Evolutionary conservation across 1,140 invertebrate genomes (phyloP), one percentile per base, ranked within the genome.

Genomic region (Drosophila oshimai): DNA sequence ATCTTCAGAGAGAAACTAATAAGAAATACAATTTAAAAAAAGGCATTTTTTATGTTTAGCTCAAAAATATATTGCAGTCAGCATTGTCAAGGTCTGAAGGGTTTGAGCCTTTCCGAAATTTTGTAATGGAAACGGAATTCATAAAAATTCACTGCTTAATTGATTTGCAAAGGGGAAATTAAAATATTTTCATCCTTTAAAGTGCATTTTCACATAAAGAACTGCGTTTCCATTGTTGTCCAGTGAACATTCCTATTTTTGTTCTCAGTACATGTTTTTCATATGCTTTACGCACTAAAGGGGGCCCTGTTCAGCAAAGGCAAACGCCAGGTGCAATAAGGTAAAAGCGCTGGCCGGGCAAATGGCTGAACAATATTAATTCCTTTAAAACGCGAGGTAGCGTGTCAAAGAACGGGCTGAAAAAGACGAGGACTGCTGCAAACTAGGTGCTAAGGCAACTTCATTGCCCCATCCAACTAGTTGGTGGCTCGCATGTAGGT

Each of bases 371-470:
- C n/a, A 65, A 64, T 62, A 77, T 83, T 77, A 58, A 77, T 77
- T 78, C 62, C 57, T 67, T 49, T 53, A 29, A 73, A 74, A 71
- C 42, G 74, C 54, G 58, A 83, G 47, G 45, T 62, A 41, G 68
- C 74, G 69, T 84, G 79, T 58, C 62, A 65, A 45, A 50, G 62
- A 60, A 62, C 15, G 34, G 62, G 60, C 12, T 6, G 0, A n/a
- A 22, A 36, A 9, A 13, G 26, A 26, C 2, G 58, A 22, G 3
- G 36, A 28, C 10, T 5, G 31, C 13, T 37, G 39, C 17, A 5
- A 41, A 50, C 33, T 26, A 31, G 58, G 60, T 67, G 60, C 60
- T 12, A 31, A 33, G 58, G 61, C 33, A 26, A 67, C 62, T 65
- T 50, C 54, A 42, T 60, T 36, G 18, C 36, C 36, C 24, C 33